Conservation (phyloP, 2,888 invertebrate genomes). For the Ypsolopha sequella region DNA sequence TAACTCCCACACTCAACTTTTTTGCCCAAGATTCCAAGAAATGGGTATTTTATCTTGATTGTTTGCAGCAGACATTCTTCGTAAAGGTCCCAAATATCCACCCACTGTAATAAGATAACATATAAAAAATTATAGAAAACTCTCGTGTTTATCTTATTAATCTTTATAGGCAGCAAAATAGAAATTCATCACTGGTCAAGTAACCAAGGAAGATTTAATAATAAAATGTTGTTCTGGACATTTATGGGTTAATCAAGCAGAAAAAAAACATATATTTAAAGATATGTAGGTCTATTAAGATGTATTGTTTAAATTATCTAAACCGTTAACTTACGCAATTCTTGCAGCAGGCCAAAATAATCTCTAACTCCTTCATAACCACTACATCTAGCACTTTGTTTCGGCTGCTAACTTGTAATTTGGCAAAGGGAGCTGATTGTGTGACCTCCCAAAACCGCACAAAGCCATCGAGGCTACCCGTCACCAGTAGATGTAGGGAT, state of each 20-base stretch:
- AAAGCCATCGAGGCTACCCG: conserved; percentile 66
- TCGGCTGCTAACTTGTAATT: conserved; percentile 17
- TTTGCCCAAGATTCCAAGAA: conserved; percentile 67
- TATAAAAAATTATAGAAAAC: not conserved
- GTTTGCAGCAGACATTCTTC: conserved; percentile 70
- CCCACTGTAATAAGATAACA: conserved; percentile 40
- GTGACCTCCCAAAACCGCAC: conserved; percentile 71
- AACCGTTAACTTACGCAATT: conserved; percentile 59
- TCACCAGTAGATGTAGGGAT: conserved; percentile 57
- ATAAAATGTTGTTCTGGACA: too few species aligned
- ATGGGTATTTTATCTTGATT: conserved; percentile 66
- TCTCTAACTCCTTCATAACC: conserved; percentile 51
- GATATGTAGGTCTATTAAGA: too few species aligned
- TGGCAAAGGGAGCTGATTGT: conserved; percentile 28
- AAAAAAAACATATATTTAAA: not conserved
- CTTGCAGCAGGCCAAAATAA: conserved; percentile 63
- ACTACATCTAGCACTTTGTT: conserved; percentile 63
- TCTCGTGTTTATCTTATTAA: not conserved
- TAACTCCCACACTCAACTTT: conserved; percentile 68
- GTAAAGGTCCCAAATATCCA: conserved; percentile 73
- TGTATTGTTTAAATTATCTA: too few species aligned
- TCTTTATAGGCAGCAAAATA: not conserved
- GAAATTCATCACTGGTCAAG: not conserved
- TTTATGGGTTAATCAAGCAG: not conserved
- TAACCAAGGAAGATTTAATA: not conserved